phyloP scores from a whole-genome alignment of 1,140 invertebrate species.

The Cydia fagiglandana region DNA sequence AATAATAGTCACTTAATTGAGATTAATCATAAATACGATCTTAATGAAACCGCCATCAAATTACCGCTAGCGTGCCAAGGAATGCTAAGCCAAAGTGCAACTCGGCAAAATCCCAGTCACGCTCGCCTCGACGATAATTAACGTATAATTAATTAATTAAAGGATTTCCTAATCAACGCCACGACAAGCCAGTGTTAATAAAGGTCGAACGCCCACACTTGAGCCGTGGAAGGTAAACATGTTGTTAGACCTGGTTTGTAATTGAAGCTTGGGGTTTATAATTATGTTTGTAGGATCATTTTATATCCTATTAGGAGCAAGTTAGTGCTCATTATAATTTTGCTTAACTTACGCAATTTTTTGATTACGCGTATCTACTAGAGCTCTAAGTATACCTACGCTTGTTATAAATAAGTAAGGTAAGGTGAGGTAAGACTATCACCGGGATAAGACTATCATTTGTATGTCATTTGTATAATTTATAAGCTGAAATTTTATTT shows the following conservation, averaged over 20 bases:
- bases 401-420: too few relatives aligned
- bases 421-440: too few relatives aligned
- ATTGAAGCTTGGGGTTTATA: constrained; percentile 5
- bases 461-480: too few relatives aligned
- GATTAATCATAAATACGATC: constrained; percentile 19
- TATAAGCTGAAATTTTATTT: too few relatives aligned
- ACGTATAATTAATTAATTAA: constrained; percentile 39
- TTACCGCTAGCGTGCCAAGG: constrained; percentile 29
- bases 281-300: not conserved
- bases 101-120: constrained; percentile 29
- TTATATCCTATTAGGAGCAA: not conserved
- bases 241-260: constrained; percentile 18
- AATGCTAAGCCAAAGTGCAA: constrained; percentile 30
- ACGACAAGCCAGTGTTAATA: constrained; percentile 32
- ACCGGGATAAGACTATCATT: too few relatives aligned
- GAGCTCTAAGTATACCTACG: too few relatives aligned
- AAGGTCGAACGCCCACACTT: constrained; percentile 30
- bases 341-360: not conserved
- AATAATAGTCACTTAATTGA: constrained; percentile 4
- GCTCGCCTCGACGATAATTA: constrained; percentile 41
- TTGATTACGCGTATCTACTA: too few relatives aligned
- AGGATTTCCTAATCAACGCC: constrained; percentile 36
- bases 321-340: not conserved
- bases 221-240: constrained; percentile 29
- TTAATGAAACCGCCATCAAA: constrained; percentile 26